Evolutionary conservation across 2,113 vertebrate genomes (phyloP), one percentile per base, ranked within the genome.

Genomic region (Ahaetulla prasina): DNA sequence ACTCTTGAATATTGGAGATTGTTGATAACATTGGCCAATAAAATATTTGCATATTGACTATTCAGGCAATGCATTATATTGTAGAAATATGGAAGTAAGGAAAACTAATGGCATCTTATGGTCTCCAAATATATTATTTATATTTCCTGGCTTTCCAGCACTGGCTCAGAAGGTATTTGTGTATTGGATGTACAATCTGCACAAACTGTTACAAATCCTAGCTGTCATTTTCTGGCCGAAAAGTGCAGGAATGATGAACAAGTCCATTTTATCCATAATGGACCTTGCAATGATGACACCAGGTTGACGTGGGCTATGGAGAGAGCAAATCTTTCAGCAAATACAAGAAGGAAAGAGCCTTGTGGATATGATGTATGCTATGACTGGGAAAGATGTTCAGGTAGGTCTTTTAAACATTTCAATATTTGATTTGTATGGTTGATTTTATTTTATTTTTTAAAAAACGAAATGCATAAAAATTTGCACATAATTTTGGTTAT

Each of bases 331-430:
- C 96, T 99, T 90, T 97, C 98, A 50, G 23, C 90, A 8, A 96
- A 95, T 22, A 99, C 98, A 96, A 96, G 97, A 2, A 97, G 97
- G 74, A 98, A 97, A 93, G 95, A 96, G 86, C 90, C 97, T 7
- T 99, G 99, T 35, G 97, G 96, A 35, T 97, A 97, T 8, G 97
- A 99, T 95, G 98, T 96, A 43, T 99, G 99, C 93, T 99, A 98
- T 1, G 98, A 99, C 52, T 99, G 99, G 99, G 99, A 99, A 94
- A 97, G 95, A 27, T 99, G 99, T 95, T 95, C 97, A 96, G 98
- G 99, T 99, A 96, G 43, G 85, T 90, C 22, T 84, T 8, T 30
- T 74, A 2, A 20, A 74, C 25, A 74, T 2, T 55, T 25, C 30
- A 90, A 20, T 68, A 8, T 50, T n/a, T 74, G 39, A 55, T 6